phyloP scores from a whole-genome alignment of 2,113 vertebrate genomes.

The Peromyscus californicus region DNA sequence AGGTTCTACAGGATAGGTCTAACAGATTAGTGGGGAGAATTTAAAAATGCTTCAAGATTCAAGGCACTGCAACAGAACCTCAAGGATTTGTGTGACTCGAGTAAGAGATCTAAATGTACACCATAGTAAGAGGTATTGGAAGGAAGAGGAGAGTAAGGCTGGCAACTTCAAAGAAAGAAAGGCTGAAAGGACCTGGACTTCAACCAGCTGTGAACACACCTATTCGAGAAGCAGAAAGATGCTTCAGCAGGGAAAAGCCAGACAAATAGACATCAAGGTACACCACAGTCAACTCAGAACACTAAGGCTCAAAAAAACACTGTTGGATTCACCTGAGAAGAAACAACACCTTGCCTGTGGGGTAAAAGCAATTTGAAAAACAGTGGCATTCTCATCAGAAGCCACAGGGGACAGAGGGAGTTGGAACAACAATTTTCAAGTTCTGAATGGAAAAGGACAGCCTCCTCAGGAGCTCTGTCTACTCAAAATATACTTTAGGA shows the following conservation, averaged over 20 bases:
- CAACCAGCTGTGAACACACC: background rate
- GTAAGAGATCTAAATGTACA: background rate
- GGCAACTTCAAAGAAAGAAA: background rate
- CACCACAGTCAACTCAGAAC: background rate
- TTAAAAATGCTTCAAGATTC: background rate
- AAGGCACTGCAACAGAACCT: background rate
- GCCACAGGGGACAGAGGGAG: background rate
- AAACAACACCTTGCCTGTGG: background rate
- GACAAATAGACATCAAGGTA: background rate
- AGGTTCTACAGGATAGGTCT: no score
- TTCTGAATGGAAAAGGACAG: background rate
- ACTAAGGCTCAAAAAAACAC: background rate
- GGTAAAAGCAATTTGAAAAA: conserved; percentile 11
- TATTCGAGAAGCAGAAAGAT: background rate
- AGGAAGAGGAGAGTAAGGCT: fast-evolving
- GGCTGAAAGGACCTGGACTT: background rate
- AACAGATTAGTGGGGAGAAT: background rate
- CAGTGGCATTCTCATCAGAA: background rate
- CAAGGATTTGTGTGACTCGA: background rate
- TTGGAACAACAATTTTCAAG: conserved; percentile 21
- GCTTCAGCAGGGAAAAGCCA: background rate
- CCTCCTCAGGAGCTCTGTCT: background rate
- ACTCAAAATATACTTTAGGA: background rate
- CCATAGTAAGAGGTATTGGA: no score
- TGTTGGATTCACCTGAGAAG: background rate